A percentile compares a stretch with the other conserved stretches of the same genome.
phyloP scores from a whole-genome alignment of 2,797 vertebrate species.

The Cryptoblepharus egeriae region DNA sequence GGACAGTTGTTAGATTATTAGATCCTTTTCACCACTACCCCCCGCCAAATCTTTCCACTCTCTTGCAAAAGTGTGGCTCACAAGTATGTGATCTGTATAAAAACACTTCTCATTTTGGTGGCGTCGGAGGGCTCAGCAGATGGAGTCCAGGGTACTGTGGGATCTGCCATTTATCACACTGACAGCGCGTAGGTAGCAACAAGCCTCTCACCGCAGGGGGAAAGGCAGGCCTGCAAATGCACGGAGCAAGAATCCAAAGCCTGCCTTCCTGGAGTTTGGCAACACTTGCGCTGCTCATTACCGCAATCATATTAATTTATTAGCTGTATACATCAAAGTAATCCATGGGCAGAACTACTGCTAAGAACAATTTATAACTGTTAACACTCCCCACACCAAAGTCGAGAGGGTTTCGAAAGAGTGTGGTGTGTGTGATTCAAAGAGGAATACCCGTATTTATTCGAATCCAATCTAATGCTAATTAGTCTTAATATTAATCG shows the following conservation, averaged over 20 bases:
- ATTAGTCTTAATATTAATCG: no score
- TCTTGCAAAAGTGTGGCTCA: slow-evolving; percentile 54
- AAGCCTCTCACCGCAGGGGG: slow-evolving; percentile 77
- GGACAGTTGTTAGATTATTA: no score
- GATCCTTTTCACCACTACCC: no score
- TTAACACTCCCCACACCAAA: slow-evolving; percentile 52
- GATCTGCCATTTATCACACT: slow-evolving; percentile 85
- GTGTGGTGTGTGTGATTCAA: slow-evolving; percentile 49
- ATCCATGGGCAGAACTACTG: slow-evolving; percentile 73
- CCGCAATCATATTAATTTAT: slow-evolving; percentile 81
- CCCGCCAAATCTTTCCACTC: slow-evolving; percentile 32
- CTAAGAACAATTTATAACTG: slow-evolving; percentile 71
- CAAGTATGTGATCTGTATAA: slow-evolving; percentile 71
- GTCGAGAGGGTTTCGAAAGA: slow-evolving; percentile 55
- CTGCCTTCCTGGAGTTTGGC: slow-evolving; percentile 70
- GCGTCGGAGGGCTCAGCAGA: slow-evolving; percentile 76
- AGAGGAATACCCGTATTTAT: no score
- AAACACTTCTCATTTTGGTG: slow-evolving; percentile 67
- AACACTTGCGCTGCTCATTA: slow-evolving; percentile 76
- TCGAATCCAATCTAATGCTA: no score
- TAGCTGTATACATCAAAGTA: slow-evolving; percentile 76
- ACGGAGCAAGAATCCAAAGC: slow-evolving; percentile 62
- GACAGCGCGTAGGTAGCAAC: slow-evolving; percentile 79
- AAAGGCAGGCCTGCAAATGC: slow-evolving; percentile 69
- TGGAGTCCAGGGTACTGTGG: slow-evolving; percentile 82